Evolutionary conservation across 2,888 invertebrate genomes (phyloP).

Genomic region (Plemyria rubiginata): DNA sequence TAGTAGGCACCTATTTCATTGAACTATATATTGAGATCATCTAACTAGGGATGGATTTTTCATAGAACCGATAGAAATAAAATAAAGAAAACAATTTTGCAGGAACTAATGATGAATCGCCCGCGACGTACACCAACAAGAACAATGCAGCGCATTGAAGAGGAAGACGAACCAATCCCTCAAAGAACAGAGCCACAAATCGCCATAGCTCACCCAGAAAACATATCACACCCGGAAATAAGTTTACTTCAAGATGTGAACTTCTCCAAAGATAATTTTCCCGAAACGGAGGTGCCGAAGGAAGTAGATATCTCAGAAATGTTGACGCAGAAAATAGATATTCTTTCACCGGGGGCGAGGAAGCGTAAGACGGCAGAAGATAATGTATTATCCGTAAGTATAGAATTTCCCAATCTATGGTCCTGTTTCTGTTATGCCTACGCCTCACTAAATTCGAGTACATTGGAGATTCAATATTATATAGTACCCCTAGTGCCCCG

Average conservation of each 20-base stretch:
- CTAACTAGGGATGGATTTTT: too few relatives aligned
- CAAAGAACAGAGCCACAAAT: conserved; percentile 16
- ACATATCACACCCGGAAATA: conserved; percentile 25
- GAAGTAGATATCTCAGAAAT: conserved; percentile 58
- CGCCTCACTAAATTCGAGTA: too few relatives aligned
- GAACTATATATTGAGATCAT: too few relatives aligned
- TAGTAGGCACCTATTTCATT: too few relatives aligned
- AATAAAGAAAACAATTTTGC: conserved; percentile 6
- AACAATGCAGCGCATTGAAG: conserved; percentile 48
- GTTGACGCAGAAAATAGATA: conserved; percentile 63
- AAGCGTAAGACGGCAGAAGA: conserved; percentile 48
- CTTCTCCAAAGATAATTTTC: conserved; percentile 35
- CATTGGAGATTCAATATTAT: too few relatives aligned
- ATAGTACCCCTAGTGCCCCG: too few relatives aligned
- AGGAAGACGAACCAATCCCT: conserved; percentile 43
- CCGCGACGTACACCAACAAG: conserved; percentile 29
- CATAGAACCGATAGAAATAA: too few relatives aligned
- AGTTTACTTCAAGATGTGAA: conserved; percentile 33
- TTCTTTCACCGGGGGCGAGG: conserved; percentile 46
- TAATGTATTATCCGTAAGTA: conserved; percentile 44
- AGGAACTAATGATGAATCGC: conserved; percentile 45
- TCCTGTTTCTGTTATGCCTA: too few relatives aligned
- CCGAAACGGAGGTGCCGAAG: conserved; percentile 2
- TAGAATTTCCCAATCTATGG: not conserved
- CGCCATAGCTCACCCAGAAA: conserved; percentile 7